Evolutionary conservation across 1,140 invertebrate genomes (phyloP), one percentile per base, ranked within the genome.

Genomic region (Neotoxoptera formosana): DNA sequence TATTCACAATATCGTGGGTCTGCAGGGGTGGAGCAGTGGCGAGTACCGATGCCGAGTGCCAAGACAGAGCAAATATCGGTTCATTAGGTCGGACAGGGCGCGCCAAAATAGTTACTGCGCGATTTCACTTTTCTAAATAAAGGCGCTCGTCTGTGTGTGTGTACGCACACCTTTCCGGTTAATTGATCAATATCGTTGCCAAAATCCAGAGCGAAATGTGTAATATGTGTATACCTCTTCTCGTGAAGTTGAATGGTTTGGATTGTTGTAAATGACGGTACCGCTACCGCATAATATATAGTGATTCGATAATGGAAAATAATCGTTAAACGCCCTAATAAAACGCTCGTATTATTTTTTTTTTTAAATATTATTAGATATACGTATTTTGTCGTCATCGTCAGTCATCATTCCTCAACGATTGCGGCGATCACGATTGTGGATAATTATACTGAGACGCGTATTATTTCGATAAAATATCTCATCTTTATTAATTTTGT

Each of bases 111-210:
- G 88, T 89, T 36, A 53, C 48, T 53, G 87, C 87, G 48, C 88
- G 88, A 89, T 89, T 89, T 89, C 88, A 89, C 51, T 89, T 56
- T 89, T 56, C 51, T 56, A 56, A 89, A 89, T 89, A 56, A 89
- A 56, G 34, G 25, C n/a, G 41, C 23, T 25, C n/a, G 84, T 86
- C 1, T 4, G 21, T n/a, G 21, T 2, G 7, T 47, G 21, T 51
- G 86, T 53, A 3, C 36, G 48, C n/a, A 89, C n/a, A 36, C 53
- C 48, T 89, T 89, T 53, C 21, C 48, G 87, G 87, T 89, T 51
- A 89, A 89, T 53, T 89, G 87, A 89, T 53, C 53, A 36, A 89
- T 53, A 89, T 53, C 48, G 21, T 53, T 53, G 87, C 87, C 48
- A 53, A n/a, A 89, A 53, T 86, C 0, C 30, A 47, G 84, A n/a